Percentiles rank a stretch among this genome's conserved stretches.
phyloP scores from a whole-genome alignment of 2,888 invertebrate species.

The Ochropacha duplaris region DNA sequence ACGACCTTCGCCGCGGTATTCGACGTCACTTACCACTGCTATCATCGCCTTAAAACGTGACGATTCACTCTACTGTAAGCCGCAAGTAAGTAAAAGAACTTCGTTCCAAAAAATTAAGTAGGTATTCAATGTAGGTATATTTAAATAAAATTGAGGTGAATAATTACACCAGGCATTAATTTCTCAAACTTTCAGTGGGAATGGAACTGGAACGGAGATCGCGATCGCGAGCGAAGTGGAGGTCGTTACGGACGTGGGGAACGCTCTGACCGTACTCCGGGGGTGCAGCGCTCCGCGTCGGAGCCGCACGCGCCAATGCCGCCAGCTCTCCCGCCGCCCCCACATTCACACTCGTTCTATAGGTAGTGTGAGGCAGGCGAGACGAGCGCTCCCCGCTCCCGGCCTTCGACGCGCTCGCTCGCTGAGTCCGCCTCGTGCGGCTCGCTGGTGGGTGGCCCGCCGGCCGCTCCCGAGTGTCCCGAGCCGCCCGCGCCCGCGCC shows the following conservation, averaged over 20 bases:
- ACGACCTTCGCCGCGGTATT: too few relatives aligned
- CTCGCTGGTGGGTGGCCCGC: slow-evolving; percentile 57
- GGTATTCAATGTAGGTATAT: too few relatives aligned
- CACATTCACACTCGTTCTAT: slow-evolving; percentile 81
- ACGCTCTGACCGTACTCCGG: slow-evolving; percentile 68
- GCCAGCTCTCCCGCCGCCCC: slow-evolving; percentile 74
- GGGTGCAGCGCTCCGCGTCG: slow-evolving; percentile 84
- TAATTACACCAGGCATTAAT: neutral
- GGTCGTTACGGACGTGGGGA: slow-evolving; percentile 45
- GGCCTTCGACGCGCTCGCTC: slow-evolving; percentile 76
- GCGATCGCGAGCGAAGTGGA: slow-evolving; percentile 43
- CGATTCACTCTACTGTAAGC: too few relatives aligned
- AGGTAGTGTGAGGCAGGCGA: slow-evolving; percentile 81
- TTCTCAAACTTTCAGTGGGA: slow-evolving; percentile 54
- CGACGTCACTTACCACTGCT: too few relatives aligned
- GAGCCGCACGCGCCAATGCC: slow-evolving; percentile 84
- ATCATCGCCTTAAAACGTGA: too few relatives aligned
- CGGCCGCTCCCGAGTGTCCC: slow-evolving; percentile 35
- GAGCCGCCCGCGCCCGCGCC: slow-evolving; percentile 38
- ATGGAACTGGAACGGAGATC: slow-evolving; percentile 70
- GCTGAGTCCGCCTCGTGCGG: slow-evolving; percentile 77
- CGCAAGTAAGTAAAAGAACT: too few relatives aligned
- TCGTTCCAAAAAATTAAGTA: too few relatives aligned
- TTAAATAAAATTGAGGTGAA: too few relatives aligned
- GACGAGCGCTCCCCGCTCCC: slow-evolving; percentile 74